phyloP scores from a whole-genome alignment of 2,113 vertebrate genomes.

The Neolamprologus falcicula region DNA sequence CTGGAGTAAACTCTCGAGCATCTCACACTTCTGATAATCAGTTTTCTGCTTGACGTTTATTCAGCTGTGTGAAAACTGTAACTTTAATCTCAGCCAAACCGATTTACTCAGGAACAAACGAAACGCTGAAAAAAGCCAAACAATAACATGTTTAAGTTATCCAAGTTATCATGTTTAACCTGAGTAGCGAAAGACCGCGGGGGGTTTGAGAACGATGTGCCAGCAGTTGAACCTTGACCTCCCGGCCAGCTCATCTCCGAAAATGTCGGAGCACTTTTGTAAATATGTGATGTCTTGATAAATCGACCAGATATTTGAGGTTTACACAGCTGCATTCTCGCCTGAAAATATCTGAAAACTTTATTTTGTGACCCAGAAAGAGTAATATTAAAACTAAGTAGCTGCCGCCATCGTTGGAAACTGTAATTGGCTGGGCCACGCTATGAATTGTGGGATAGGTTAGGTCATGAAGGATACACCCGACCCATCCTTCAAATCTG shows the following conservation, averaged over 20 bases:
- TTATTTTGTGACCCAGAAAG: background rate
- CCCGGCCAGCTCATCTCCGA: accelerated
- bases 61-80: accelerated
- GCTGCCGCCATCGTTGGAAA: background rate
- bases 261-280: background rate
- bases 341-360: accelerated
- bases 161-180: accelerated
- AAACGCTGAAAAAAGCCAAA: background rate
- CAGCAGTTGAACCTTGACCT: background rate
- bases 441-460: background rate
- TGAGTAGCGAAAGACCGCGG: background rate
- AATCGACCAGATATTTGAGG: accelerated
- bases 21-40: background rate
- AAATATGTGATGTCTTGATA: background rate
- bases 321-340: background rate
- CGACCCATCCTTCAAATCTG: background rate
- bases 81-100: background rate
- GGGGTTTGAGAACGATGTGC: background rate
- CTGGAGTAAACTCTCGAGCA: accelerated
- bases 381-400: background rate
- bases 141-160: background rate
- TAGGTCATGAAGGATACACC: background rate
- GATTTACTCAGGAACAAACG: background rate
- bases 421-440: background rate
- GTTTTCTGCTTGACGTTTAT: accelerated